phyloP scores from a whole-genome alignment of 2,797 vertebrate species.

The Acrocephalus scirpaceus region DNA sequence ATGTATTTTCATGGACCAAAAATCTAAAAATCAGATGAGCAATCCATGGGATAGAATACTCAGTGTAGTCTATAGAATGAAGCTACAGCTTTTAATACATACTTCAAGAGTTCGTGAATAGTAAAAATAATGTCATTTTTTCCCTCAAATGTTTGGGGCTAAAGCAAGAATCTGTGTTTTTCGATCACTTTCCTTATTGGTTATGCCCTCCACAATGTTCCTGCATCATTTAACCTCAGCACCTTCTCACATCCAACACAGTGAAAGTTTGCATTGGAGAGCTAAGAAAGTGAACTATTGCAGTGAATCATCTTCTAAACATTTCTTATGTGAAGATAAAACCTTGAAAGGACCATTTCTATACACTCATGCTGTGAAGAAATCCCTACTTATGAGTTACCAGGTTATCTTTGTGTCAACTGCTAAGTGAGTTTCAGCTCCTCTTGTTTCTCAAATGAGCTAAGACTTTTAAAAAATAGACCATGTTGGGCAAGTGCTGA shows the following conservation, averaged over 20 bases:
- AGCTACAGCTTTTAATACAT: background rate
- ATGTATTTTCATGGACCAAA: background rate
- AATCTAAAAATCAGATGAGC: background rate
- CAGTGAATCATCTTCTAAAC: background rate
- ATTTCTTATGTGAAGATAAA: background rate
- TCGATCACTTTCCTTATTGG: background rate
- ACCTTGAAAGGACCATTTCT: background rate
- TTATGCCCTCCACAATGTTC: background rate
- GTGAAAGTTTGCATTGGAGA: background rate
- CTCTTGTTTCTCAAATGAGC: background rate
- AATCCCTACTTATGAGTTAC: accelerated
- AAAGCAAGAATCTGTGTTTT: background rate
- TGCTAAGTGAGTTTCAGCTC: background rate
- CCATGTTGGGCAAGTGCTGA: background rate
- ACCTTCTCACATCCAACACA: background rate
- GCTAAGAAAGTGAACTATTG: background rate
- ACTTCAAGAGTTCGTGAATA: background rate
- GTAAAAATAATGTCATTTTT: background rate
- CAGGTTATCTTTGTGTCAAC: background rate
- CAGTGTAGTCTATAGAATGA: background rate
- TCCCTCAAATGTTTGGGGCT: background rate
- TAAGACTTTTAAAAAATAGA: background rate
- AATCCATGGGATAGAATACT: background rate
- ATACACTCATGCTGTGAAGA: background rate
- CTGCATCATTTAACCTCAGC: background rate